Evolutionary conservation across 2,888 invertebrate genomes (phyloP), one percentile per base, ranked within the genome.

Genomic region (Drosophila kuntzei): DNA sequence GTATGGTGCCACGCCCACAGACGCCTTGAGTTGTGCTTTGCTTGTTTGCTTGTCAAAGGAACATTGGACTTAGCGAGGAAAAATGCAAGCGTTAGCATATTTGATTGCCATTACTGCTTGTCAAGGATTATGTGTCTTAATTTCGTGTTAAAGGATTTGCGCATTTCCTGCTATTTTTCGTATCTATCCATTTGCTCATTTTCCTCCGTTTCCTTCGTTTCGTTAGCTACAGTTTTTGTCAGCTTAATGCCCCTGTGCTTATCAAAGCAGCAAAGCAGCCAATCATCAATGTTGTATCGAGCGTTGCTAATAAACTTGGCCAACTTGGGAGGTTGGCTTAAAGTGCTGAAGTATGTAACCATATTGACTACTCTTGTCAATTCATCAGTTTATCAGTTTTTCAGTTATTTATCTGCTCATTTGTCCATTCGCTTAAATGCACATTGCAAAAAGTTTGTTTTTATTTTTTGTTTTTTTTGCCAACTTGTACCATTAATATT

Each of bases 61-160:
- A 64, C 71, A 59, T 46, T 41, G 66, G 71, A 75, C 64, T 84
- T 86, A 76, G 70, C 64, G 71, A 59, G 67, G 67, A 71, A 87
- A 85, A 82, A 79, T 80, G 87, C 80, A 79, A 85, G 87, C 85
- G 87, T 86, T 85, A 79, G 87, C 87, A 86, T 86, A 86, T 86
- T 86, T 80, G 85, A 86, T 86, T 85, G 80, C 82, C 85, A 86
- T 87, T 86, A 85, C 85, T 82, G 82, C 85, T 85, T 87, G 87
- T 87, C 85, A 87, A 59, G 85, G 85, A 86, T 86, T 86, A 86
- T 76, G 70, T 76, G 72, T 85, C 85, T 86, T 86, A 86, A 87
- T 86, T 82, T 86, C 83, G 85, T 86, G 85, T 86, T 86, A 86
- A 87, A 85, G 85, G 85, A 87, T 87, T 86, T 86, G 55, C 79